phyloP scores from a whole-genome alignment of 2,888 invertebrate species.

The Apodemia duryi region DNA sequence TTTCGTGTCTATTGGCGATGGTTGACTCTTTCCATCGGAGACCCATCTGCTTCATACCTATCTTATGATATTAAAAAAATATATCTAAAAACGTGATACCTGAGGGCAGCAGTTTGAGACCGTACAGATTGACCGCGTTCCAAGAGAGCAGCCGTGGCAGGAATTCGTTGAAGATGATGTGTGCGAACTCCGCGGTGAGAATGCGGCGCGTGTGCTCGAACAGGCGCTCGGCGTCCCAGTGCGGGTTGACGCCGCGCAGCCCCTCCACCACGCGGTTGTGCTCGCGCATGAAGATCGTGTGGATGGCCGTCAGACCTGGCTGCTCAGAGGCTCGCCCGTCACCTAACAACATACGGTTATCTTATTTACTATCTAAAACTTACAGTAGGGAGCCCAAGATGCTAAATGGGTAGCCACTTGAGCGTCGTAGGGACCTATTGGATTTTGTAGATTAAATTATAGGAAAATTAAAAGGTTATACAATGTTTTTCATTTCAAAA shows the following conservation, averaged over 20 bases:
- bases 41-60: no score
- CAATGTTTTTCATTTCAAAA: no score
- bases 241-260: constrained; percentile 89
- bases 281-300: constrained; percentile 92
- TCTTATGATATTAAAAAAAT: no score
- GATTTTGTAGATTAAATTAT: no score
- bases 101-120: constrained; percentile 88
- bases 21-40: no score
- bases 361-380: no score
- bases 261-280: constrained; percentile 93
- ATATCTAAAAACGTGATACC: constrained; percentile 55
- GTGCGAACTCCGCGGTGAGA: constrained; percentile 87
- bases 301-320: constrained; percentile 92
- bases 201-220: constrained; percentile 90
- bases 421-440: no score
- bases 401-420: no score
- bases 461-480: no score
- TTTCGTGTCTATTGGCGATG: no score
- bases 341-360: constrained; percentile 68
- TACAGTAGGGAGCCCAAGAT: no score
- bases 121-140: constrained; percentile 93
- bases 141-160: constrained; percentile 93
- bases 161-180: constrained; percentile 92
- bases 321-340: constrained; percentile 96
- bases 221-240: constrained; percentile 93